A percentile compares a stretch with the other conserved stretches of the same genome.
Evolutionary conservation across 2,888 invertebrate species (phyloP).

Genomic region (Eupithecia vulgata): DNA sequence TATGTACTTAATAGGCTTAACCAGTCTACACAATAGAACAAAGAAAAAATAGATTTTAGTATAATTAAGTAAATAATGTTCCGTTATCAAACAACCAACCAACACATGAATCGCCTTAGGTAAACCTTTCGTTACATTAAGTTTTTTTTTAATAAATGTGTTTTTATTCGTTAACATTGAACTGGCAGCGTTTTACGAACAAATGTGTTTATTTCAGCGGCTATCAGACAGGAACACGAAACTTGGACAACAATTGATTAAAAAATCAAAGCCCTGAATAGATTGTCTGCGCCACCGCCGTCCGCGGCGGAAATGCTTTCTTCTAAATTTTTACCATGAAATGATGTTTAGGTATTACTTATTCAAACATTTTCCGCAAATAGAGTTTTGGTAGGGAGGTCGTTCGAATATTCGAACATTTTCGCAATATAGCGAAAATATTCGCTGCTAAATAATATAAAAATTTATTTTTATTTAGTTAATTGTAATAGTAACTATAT

Average conservation of each 20-base stretch:
- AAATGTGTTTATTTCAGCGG: slow-evolving; percentile 36
- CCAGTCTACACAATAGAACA: no score
- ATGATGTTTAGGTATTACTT: slow-evolving; percentile 29
- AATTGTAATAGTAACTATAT: neutral
- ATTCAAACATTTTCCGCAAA: slow-evolving; percentile 12
- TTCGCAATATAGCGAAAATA: neutral
- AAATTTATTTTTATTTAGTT: neutral
- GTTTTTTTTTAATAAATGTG: neutral
- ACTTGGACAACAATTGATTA: slow-evolving; percentile 39
- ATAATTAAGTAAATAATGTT: no score
- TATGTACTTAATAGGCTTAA: no score
- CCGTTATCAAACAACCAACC: neutral
- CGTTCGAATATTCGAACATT: neutral
- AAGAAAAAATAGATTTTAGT: no score
- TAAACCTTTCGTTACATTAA: neutral
- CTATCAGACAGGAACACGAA: slow-evolving; percentile 39
- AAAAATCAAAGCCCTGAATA: slow-evolving; percentile 42
- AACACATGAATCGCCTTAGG: neutral
- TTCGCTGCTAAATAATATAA: neutral
- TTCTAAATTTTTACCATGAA: slow-evolving; percentile 31
- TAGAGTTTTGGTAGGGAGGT: no score
- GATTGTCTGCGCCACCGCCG: slow-evolving; percentile 37
- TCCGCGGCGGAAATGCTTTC: slow-evolving; percentile 34
- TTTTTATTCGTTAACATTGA: slow-evolving; percentile 24
- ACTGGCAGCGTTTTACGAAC: slow-evolving; percentile 25